Evolutionary conservation across 2,888 invertebrate species (phyloP), one percentile per base, ranked within the genome.

Genomic region (Stenotaenia linearis): DNA sequence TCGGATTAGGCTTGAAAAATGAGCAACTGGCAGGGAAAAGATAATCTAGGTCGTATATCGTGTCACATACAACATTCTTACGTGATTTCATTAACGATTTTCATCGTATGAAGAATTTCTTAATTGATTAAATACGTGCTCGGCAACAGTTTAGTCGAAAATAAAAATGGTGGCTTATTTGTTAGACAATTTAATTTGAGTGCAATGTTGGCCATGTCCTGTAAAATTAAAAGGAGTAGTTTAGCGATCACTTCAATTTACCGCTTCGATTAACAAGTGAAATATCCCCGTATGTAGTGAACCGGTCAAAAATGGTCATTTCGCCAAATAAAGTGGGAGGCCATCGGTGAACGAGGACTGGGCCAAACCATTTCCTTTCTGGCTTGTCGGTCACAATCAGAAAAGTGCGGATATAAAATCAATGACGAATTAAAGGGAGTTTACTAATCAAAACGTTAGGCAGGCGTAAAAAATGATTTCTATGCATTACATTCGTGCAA

Each of bases 381-480:
- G 69, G 69, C 69, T 69, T 69, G 69, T 69, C 69, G 69, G 28
- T 69, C 69, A 28, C 69, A 69, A 69, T 69, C 69, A 69, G 69
- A 69, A 69, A 69, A 69, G 12, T 28, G 18, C 50, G 50, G 28
- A 69, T 69, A 69, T 28, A 69, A 69, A 69, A 69, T 69, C 69
- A 69, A 69, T 69, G 69, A 25, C 69, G 7, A 69, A 69, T 69
- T 69, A 69, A 25, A 69, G 25, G 18, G 18, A 50, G 18, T 3
- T 6, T 50, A 32, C 12, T 45, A 15, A 45, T 18, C n/a, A n/a
- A 45, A 9, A 15, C 45, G 4, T 45, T n/a, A 45, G 12, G 45
- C 32, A 45, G 12, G 45, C 32, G 5, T 32, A 32, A 45, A 15
- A 45, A n/a, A 15, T n/a, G 12, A 9, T 18, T 45, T 45, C 12